Evolutionary conservation across 2,888 invertebrate species (phyloP).

Genomic region (Calameuta pallipes): DNA sequence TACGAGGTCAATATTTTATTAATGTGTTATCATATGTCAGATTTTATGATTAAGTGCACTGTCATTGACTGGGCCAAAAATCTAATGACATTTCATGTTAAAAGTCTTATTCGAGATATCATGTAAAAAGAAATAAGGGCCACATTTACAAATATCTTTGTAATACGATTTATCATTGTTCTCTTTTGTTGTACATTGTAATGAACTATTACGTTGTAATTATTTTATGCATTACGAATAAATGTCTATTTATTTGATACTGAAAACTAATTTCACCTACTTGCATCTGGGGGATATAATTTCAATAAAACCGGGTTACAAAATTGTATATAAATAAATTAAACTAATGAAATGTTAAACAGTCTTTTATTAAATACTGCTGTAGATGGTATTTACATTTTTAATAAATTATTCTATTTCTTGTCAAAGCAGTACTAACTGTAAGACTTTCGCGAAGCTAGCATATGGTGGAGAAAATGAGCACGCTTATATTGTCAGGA

Average conservation of each 20-base stretch:
- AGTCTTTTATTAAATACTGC: constrained; percentile 26
- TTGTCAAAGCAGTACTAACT: background rate
- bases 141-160: background rate
- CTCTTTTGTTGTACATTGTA: constrained; percentile 32
- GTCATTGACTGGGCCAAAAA: background rate
- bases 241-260: constrained; percentile 44
- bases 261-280: background rate
- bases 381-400: constrained; percentile 27
- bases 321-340: background rate
- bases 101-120: background rate
- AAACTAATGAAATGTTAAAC: constrained; percentile 7
- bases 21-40: constrained; percentile 10
- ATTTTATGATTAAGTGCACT: constrained; percentile 1
- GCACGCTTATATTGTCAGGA: background rate
- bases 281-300: background rate
- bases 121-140: background rate
- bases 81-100: background rate
- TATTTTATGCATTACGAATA: constrained; percentile 42
- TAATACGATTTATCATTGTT: constrained; percentile 2
- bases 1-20: constrained; percentile 14
- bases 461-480: background rate
- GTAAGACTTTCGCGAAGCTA: background rate
- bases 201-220: constrained; percentile 33
- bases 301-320: background rate
- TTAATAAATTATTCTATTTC: background rate